phyloP scores from a whole-genome alignment of 2,888 invertebrate genomes.

The Nymphalis polychloros region DNA sequence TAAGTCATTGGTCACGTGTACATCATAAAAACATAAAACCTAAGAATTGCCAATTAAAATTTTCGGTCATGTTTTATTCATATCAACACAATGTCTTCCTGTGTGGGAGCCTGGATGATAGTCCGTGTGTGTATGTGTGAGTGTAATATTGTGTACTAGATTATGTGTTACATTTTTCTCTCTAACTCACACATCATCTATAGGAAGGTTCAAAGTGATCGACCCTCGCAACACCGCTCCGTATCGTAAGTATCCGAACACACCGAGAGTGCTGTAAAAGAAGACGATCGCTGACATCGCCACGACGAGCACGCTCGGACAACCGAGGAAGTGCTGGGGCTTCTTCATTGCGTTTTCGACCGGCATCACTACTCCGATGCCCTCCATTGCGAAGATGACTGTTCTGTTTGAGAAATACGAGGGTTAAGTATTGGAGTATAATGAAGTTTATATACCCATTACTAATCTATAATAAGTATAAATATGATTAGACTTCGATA shows the following conservation, averaged over 20 bases:
- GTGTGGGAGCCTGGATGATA: too few relatives aligned
- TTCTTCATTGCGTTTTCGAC: conserved; percentile 95
- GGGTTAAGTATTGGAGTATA: background rate
- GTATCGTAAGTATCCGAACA: conserved; percentile 93
- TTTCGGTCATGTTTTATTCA: too few relatives aligned
- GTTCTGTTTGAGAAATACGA: conserved; percentile 81
- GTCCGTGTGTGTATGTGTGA: background rate
- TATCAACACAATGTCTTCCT: too few relatives aligned
- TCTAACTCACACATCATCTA: conserved; percentile 79
- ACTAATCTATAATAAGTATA: too few relatives aligned
- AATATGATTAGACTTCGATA: too few relatives aligned
- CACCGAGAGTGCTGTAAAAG: conserved; percentile 91
- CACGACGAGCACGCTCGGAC: conserved; percentile 91
- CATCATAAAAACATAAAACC: too few relatives aligned
- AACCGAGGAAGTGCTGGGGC: conserved; percentile 89
- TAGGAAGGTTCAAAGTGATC: conserved; percentile 93
- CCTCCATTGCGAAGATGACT: conserved; percentile 98
- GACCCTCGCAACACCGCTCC: conserved; percentile 87
- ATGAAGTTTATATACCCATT: too few relatives aligned
- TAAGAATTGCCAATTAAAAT: too few relatives aligned
- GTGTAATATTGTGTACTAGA: background rate
- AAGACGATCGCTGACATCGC: conserved; percentile 91
- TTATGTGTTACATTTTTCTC: background rate
- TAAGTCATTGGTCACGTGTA: too few relatives aligned
- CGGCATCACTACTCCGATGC: conserved; percentile 95